These are phyloP conservation scores for Neodiprion virginianus DNA, from an alignment of 1,140 invertebrate species.

Conservation along the genomic window DNA sequence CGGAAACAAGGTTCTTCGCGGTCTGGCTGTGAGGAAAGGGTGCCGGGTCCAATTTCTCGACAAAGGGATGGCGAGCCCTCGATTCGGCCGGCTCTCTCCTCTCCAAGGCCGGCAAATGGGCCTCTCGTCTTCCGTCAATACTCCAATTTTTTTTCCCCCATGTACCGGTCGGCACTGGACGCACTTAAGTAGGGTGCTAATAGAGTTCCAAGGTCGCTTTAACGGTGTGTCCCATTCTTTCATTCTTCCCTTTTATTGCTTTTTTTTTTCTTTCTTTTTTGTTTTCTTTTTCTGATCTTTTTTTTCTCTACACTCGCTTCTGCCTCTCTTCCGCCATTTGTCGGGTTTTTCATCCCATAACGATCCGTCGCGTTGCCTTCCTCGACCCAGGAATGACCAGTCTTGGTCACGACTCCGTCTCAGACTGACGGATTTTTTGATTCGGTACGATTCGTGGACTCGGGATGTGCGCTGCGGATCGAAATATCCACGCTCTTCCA, in stretches of 20 bases:
- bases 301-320: not conserved
- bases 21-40: too few species aligned
- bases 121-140: slow-evolving; percentile 52
- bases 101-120: not conserved
- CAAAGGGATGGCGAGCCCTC: too few species aligned
- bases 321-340: slow-evolving; percentile 31
- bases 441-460: slow-evolving; percentile 9
- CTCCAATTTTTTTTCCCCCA: slow-evolving; percentile 55
- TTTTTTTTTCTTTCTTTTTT: slow-evolving; percentile 20
- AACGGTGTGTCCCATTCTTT: slow-evolving; percentile 18
- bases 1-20: too few species aligned
- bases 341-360: slow-evolving; percentile 22
- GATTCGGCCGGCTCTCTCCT: not conserved
- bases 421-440: slow-evolving; percentile 32
- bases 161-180: slow-evolving; percentile 29
- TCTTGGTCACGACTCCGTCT: slow-evolving; percentile 38
- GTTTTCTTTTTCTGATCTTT: not conserved
- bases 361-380: not conserved
- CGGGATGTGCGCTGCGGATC: slow-evolving; percentile 16
- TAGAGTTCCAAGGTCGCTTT: slow-evolving; percentile 50
- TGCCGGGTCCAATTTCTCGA: too few species aligned
- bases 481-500: not conserved
- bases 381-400: slow-evolving; percentile 26
- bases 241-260: not conserved
- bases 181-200: slow-evolving; percentile 36